Conservation (phyloP, 2,888 invertebrate species). For the Drosophila demipolita region DNA sequence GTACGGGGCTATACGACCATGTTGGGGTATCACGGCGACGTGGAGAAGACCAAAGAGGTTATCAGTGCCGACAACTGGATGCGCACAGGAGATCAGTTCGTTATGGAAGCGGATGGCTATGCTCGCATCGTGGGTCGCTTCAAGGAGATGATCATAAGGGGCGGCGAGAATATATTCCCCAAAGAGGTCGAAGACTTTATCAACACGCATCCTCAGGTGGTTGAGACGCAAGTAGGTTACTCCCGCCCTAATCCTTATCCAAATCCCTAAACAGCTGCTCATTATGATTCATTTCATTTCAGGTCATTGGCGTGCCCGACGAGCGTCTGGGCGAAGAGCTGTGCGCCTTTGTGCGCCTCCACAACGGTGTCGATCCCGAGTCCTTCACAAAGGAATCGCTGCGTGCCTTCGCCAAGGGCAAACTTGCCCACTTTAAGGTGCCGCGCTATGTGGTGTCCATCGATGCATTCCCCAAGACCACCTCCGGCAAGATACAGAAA, state of each 20-base stretch:
- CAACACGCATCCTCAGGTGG: slow-evolving; percentile 88
- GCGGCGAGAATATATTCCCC: slow-evolving; percentile 93
- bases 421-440: slow-evolving; percentile 92
- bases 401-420: slow-evolving; percentile 88
- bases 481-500: slow-evolving; percentile 93
- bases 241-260: neutral
- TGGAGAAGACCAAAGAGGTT: slow-evolving; percentile 89
- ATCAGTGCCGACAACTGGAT: slow-evolving; percentile 90
- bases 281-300: neutral
- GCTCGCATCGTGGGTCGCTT: slow-evolving; percentile 89
- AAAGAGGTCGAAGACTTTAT: slow-evolving; percentile 91
- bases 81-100: slow-evolving; percentile 88
- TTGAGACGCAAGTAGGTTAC: slow-evolving; percentile 88
- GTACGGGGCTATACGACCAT: slow-evolving; percentile 90
- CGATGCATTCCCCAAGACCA: slow-evolving; percentile 90
- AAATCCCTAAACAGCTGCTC: neutral
- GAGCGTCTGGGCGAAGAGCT: slow-evolving; percentile 91
- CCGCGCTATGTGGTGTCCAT: slow-evolving; percentile 89
- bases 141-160: slow-evolving; percentile 92
- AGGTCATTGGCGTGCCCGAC: slow-evolving; percentile 90
- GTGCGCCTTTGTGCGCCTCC: slow-evolving; percentile 88
- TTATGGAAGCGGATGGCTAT: slow-evolving; percentile 89
- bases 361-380: slow-evolving; percentile 82
- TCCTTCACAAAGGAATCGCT: slow-evolving; percentile 87
- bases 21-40: slow-evolving; percentile 91